A percentile compares a stretch with the other conserved stretches of the same genome.
phyloP scores from a whole-genome alignment of 2,888 invertebrate species.

The Mantis religiosa region DNA sequence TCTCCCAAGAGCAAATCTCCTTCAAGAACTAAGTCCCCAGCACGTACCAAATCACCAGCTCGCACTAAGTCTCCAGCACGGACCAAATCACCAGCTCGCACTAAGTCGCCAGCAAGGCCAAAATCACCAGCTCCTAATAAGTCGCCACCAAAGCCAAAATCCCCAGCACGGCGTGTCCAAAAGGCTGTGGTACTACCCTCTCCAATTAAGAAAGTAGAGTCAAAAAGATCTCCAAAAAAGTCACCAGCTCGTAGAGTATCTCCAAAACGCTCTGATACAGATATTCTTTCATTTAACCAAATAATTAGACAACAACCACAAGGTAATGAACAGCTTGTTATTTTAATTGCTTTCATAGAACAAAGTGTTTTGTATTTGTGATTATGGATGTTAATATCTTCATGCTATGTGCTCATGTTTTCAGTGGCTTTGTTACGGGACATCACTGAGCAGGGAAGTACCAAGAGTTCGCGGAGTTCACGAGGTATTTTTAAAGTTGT shows the following conservation, averaged over 20 bases:
- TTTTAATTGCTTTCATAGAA: neutral
- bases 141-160: slow-evolving; percentile 37
- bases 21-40: neutral
- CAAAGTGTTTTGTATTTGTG: too few species aligned
- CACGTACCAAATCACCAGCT: too few species aligned
- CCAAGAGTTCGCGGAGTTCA: neutral
- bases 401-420: neutral
- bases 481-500: too few species aligned
- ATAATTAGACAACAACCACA: neutral
- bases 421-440: neutral
- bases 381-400: neutral
- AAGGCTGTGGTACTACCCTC: slow-evolving; percentile 43
- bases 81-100: neutral
- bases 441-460: neutral
- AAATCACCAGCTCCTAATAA: slow-evolving; percentile 10
- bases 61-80: neutral
- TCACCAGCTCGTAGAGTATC: slow-evolving; percentile 3
- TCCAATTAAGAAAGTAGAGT: neutral
- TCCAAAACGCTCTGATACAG: slow-evolving; percentile 38
- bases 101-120: neutral
- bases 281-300: neutral
- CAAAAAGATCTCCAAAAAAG: neutral
- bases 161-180: slow-evolving; percentile 41
- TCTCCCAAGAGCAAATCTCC: neutral
- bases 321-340: neutral